These are phyloP conservation scores for Drepana falcataria DNA, from an alignment of 2,888 invertebrate species.

Conservation along the genomic window DNA sequence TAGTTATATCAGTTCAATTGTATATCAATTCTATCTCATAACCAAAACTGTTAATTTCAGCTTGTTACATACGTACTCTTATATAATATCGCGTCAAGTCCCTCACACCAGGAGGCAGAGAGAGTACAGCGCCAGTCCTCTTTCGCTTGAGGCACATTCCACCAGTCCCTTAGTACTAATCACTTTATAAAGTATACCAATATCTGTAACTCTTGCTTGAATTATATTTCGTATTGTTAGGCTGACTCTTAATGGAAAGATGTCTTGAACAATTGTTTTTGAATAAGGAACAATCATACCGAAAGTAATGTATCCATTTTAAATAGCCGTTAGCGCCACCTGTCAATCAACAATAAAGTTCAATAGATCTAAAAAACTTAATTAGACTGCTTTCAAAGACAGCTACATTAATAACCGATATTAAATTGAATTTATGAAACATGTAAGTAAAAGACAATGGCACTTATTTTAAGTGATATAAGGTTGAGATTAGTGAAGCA, in stretches of 20 bases:
- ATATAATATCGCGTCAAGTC: no score
- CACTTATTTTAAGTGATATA: conserved; percentile 24
- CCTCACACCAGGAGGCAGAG: no score
- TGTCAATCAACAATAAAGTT: conserved; percentile 73
- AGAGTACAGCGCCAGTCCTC: no score
- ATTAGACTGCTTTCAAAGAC: conserved; percentile 74
- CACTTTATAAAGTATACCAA: no score
- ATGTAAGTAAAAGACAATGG: conserved; percentile 8
- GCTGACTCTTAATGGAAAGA: neutral
- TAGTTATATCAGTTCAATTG: no score
- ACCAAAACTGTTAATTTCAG: no score
- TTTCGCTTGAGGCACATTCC: no score
- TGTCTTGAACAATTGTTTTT: conserved; percentile 17
- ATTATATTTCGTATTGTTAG: no score
- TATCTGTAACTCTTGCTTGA: no score
- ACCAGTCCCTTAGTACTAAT: no score
- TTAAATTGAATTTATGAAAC: conserved; percentile 11
- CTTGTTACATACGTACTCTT: no score
- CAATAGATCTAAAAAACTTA: conserved; percentile 72
- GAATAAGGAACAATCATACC: conserved; percentile 36
- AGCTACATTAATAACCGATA: conserved; percentile 43
- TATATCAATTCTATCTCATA: no score
- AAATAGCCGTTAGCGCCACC: conserved; percentile 72
- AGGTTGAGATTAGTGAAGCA: conserved; percentile 27
- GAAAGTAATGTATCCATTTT: conserved; percentile 60